These are phyloP conservation scores for Phoxinus dragarum DNA, from an alignment of 2,797 vertebrate species.

Conservation along the genomic window DNA sequence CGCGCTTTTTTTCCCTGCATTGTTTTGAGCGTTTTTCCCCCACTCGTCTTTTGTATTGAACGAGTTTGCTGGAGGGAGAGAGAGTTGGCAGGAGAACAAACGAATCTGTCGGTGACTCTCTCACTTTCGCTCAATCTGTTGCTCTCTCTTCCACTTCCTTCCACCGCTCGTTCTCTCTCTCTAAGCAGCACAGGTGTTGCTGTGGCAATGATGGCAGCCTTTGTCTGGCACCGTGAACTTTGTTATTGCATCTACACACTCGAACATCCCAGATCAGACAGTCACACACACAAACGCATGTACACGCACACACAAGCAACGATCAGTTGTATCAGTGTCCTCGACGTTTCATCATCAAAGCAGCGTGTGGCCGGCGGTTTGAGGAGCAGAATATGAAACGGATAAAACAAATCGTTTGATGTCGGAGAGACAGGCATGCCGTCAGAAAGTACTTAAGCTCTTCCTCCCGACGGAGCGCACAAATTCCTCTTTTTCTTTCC, in stretches of 20 bases:
- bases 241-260: slow-evolving; percentile 57
- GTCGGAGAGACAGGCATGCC: slow-evolving; percentile 85
- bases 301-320: neutral
- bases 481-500: slow-evolving; percentile 53
- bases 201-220: slow-evolving; percentile 53
- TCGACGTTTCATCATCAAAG: slow-evolving; percentile 87
- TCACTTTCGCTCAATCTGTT: slow-evolving; percentile 30
- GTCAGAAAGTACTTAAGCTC: slow-evolving; percentile 84
- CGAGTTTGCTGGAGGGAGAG: slow-evolving; percentile 46
- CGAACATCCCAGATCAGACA: slow-evolving; percentile 53
- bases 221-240: slow-evolving; percentile 56
- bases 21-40: slow-evolving; percentile 7
- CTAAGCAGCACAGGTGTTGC: slow-evolving; percentile 51
- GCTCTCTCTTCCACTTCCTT: slow-evolving; percentile 34
- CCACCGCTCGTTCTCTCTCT: slow-evolving; percentile 20
- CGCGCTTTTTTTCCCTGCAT: neutral
- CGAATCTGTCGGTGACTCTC: slow-evolving; percentile 46
- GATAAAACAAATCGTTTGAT: slow-evolving; percentile 88
- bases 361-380: slow-evolving; percentile 76
- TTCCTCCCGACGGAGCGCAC: slow-evolving; percentile 75
- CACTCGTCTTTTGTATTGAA: slow-evolving; percentile 34
- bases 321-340: slow-evolving; percentile 79
- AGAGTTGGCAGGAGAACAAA: slow-evolving; percentile 54
- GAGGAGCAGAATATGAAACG: slow-evolving; percentile 83
- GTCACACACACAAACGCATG: slow-evolving; percentile 22